Evolutionary conservation across 2,888 invertebrate genomes (phyloP).

Genomic region (Dinocampus coccinellae): DNA sequence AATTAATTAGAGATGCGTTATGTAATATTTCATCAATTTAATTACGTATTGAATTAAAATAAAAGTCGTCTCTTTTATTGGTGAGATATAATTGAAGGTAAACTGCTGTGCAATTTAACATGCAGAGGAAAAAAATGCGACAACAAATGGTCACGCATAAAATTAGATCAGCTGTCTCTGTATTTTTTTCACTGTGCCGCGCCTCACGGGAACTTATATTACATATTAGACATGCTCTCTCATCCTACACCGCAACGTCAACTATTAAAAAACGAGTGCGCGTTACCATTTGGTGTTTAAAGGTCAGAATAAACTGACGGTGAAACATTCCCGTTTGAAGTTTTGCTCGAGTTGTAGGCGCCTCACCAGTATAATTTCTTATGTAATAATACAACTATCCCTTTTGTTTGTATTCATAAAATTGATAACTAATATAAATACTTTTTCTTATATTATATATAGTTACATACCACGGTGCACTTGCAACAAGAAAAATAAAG

Average conservation of each 20-base stretch:
- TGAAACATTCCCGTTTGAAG: background rate
- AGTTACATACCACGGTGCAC: background rate
- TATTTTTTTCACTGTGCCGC: background rate
- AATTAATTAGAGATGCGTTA: too few relatives aligned
- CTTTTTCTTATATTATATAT: background rate
- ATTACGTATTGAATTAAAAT: background rate
- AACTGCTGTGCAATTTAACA: background rate
- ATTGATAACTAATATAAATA: background rate
- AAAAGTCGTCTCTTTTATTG: background rate
- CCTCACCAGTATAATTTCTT: background rate
- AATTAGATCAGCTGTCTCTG: constrained; percentile 1
- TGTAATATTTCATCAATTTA: too few relatives aligned
- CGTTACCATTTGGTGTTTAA: constrained; percentile 4
- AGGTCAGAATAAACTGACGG: background rate
- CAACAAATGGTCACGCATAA: background rate
- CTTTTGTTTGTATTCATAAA: background rate
- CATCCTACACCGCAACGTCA: background rate
- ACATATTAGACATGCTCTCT: background rate
- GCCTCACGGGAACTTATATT: background rate
- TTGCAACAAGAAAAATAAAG: background rate
- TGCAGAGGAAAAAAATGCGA: background rate
- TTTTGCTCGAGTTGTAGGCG: background rate
- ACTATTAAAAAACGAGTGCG: background rate
- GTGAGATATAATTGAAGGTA: background rate
- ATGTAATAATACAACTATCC: constrained; percentile 5